Conservation (phyloP, 1,140 invertebrate species). For the Lutraria rhynchaena region DNA sequence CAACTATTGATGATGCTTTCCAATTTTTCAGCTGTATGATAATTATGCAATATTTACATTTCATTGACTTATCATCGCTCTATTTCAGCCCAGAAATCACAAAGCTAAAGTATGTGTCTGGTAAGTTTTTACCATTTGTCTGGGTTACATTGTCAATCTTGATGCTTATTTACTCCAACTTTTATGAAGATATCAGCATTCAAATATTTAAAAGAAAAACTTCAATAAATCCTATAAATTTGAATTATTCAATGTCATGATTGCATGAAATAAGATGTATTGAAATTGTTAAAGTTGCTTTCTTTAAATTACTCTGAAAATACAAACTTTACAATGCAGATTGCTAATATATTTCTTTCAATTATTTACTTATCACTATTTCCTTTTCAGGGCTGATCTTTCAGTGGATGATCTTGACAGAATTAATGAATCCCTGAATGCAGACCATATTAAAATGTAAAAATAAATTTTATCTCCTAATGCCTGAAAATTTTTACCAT, state of each 20-base stretch:
- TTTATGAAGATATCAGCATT: constrained; percentile 8
- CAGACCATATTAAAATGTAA: constrained; percentile 79
- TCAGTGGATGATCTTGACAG: constrained; percentile 78
- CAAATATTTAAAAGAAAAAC: not conserved
- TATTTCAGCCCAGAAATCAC: constrained; percentile 76
- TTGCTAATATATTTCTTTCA: too few species aligned
- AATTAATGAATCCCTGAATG: constrained; percentile 75
- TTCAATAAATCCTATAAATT: not conserved
- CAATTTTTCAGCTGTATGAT: too few species aligned
- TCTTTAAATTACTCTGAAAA: not conserved
- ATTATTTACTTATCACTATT: too few species aligned
- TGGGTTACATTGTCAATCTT: not conserved
- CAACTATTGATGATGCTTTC: too few species aligned
- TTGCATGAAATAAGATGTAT: not conserved
- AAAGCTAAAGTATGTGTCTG: constrained; percentile 79
- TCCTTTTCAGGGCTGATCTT: constrained; percentile 78
- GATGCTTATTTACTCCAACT: not conserved
- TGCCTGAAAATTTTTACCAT: too few species aligned
- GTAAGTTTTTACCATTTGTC: constrained; percentile 65
- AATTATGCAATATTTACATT: too few species aligned
- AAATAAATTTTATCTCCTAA: too few species aligned
- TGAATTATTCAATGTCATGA: not conserved
- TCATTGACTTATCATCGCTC: too few species aligned
- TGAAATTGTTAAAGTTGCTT: not conserved
- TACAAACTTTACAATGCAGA: too few species aligned